These are phyloP conservation scores for Trissoscelio sp. DNA, from an alignment of 2,888 invertebrate species.

Conservation along the genomic window DNA sequence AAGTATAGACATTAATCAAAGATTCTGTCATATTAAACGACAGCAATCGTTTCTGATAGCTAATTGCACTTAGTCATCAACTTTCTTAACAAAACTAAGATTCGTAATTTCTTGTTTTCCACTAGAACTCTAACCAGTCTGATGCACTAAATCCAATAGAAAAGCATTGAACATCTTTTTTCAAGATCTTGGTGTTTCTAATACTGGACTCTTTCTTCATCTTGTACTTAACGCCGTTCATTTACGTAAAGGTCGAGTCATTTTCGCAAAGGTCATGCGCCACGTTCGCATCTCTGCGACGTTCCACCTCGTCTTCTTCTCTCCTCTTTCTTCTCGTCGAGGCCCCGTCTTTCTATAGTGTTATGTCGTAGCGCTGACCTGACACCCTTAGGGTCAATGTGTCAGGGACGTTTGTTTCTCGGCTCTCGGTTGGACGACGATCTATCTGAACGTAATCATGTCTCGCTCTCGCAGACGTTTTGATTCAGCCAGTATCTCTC, in stretches of 20 bases:
- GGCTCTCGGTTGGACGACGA: slow-evolving; percentile 69
- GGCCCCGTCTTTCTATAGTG: slow-evolving; percentile 29
- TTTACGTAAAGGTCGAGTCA: slow-evolving; percentile 68
- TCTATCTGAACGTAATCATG: slow-evolving; percentile 71
- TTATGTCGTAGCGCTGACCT: slow-evolving; percentile 68
- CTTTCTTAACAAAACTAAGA: slow-evolving; percentile 9
- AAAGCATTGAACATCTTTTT: slow-evolving; percentile 16
- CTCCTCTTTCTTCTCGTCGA: slow-evolving; percentile 27
- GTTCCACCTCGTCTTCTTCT: slow-evolving; percentile 33
- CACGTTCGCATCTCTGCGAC: slow-evolving; percentile 38
- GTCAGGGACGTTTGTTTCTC: slow-evolving; percentile 75
- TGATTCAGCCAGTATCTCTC: slow-evolving; percentile 71
- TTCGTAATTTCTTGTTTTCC: neutral
- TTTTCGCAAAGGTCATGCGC: slow-evolving; percentile 69
- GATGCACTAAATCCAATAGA: slow-evolving; percentile 28
- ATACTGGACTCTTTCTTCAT: slow-evolving; percentile 54
- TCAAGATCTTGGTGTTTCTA: slow-evolving; percentile 37
- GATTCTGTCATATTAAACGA: neutral
- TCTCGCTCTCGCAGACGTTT: slow-evolving; percentile 72
- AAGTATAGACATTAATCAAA: neutral
- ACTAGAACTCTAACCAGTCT: neutral
- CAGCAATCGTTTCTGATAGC: neutral
- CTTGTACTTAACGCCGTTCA: slow-evolving; percentile 43
- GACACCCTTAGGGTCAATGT: slow-evolving; percentile 76
- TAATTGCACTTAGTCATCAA: too few relatives aligned